Base-by-base conservation (phyloP, 2,113 vertebrate species). In the Nothoprocta pentlandii region DNA sequence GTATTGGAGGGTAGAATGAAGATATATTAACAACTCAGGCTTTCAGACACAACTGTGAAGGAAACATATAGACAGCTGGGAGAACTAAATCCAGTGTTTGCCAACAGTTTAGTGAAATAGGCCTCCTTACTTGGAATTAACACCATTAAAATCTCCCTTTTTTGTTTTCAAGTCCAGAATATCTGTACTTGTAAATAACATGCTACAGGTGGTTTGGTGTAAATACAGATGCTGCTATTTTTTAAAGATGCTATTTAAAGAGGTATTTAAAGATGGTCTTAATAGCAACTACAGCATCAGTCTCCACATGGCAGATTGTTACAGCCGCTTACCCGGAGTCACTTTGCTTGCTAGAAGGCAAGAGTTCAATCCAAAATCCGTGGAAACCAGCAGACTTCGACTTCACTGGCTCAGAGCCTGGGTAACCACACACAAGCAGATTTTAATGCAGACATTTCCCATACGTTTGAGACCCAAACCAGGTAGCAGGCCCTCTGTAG, bases 401-500 rank as follows among this genome's bases (percentile, higher is more conserved):
- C 64, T 91, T 90, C 74, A 61, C 68, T 91, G 85, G 14, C 89
- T 80, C 51, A 78, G 68, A 25, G 8, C 41, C 36, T 64, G 9
- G 21, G 56, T 63, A 75, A 56, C 16, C 51, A 32, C 1, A 2
- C 34, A 30, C n/a, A 28, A 0, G 6, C 66, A 36, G 47, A 34
- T 53, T 82, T 89, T 66, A 91, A 10, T 0, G 0, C 26, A 58
- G 8, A 41, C 19, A 2, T 70, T 92, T 81, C 88, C 87, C 0
- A 0, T 36, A 32, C 0, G 0, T 46, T 49, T 80, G 64, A 68
- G 47, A 2, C 8, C 34, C 79, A 75, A 56, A 34, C 10, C 0
- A 0, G 10, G 28, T 17, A 58, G 54, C 4, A 9, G 26, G 25
- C 4, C 32, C 77, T 90, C 9, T 1, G 42, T 73, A 64, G 69